A percentile compares a stretch with the other conserved stretches of the same genome.
Conservation (phyloP, 1,140 invertebrate genomes). For the Fopius arisanus region DNA sequence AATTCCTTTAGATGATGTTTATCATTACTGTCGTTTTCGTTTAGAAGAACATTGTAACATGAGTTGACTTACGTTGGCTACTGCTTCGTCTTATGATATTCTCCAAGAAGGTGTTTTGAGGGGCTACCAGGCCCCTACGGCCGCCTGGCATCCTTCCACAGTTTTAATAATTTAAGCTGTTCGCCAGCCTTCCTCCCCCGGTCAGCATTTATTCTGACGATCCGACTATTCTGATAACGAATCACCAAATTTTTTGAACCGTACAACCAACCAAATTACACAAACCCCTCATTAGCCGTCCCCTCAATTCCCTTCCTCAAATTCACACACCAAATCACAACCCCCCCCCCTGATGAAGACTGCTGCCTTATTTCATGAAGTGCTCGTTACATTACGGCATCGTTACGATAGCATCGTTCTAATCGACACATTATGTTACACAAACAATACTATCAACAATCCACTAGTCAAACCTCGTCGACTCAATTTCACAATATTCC, state of each 20-base stretch:
- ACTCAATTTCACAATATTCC: not conserved
- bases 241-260: not conserved
- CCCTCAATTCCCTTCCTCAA: not conserved
- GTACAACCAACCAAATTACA: not conserved
- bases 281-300: not conserved
- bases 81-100: constrained; percentile 98
- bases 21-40: no score
- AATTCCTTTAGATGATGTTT: no score
- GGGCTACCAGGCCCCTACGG: constrained; percentile 96
- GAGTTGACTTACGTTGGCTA: constrained; percentile 90
- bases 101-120: constrained; percentile 99
- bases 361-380: not conserved
- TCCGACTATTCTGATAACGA: not conserved
- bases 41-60: not conserved
- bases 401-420: not conserved
- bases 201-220: not conserved
- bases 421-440: not conserved
- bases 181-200: constrained; percentile 5
- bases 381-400: not conserved
- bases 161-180: constrained; percentile 41
- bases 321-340: not conserved
- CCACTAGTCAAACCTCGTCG: not conserved
- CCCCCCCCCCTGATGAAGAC: not conserved
- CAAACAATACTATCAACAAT: not conserved
- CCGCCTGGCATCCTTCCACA: constrained; percentile 87